Conservation (phyloP, 2,797 vertebrate species). For the Pogonophryne albipinna region DNA sequence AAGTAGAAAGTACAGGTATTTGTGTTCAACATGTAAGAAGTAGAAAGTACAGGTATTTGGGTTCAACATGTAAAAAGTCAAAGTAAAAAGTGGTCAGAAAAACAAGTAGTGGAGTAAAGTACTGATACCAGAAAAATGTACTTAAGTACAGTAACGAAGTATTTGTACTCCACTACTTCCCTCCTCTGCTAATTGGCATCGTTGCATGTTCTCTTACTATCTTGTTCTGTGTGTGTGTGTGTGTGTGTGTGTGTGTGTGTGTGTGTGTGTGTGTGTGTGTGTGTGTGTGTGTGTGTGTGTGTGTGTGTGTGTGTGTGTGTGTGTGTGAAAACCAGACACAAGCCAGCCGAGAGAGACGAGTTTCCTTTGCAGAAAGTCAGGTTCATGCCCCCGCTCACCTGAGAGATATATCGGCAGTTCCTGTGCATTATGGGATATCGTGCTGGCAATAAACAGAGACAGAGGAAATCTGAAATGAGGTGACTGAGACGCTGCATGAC, state of each 20-base stretch:
- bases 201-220: slow-evolving; percentile 48
- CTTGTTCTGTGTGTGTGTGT: slow-evolving; percentile 11
- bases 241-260: neutral
- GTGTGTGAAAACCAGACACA: slow-evolving; percentile 40
- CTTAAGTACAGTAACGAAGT: too few relatives aligned
- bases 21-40: too few relatives aligned
- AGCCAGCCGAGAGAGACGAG: slow-evolving; percentile 36
- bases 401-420: slow-evolving; percentile 47
- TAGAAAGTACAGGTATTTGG: too few relatives aligned
- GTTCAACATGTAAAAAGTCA: too few relatives aligned
- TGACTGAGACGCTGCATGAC: slow-evolving; percentile 62
- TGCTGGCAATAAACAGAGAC: slow-evolving; percentile 61
- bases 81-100: too few relatives aligned
- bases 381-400: slow-evolving; percentile 49
- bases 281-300: slow-evolving; percentile 3
- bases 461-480: slow-evolving; percentile 68
- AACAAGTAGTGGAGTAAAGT: too few relatives aligned
- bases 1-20: too few relatives aligned
- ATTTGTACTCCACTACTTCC: too few relatives aligned
- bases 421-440: slow-evolving; percentile 57
- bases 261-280: neutral
- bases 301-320: neutral
- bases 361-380: slow-evolving; percentile 47
- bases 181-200: slow-evolving; percentile 32
- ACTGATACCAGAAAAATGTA: too few relatives aligned